Conservation (phyloP, 2,113 vertebrate species). For the Ailurus styani region DNA sequence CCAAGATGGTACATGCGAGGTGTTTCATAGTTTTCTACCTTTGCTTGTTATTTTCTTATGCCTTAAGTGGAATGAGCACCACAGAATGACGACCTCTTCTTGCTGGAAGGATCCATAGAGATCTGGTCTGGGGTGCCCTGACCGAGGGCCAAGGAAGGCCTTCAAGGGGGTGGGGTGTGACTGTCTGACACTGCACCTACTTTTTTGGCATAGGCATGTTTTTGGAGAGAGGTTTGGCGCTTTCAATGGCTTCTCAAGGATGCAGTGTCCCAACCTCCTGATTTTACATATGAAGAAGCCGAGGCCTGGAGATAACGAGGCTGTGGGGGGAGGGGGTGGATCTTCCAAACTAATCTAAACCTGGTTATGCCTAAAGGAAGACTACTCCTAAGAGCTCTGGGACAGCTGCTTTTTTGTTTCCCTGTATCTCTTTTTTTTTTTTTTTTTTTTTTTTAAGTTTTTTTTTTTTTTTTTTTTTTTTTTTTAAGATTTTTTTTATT, state of each 20-base stretch:
- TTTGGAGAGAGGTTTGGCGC: not conserved
- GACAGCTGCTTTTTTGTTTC: not conserved
- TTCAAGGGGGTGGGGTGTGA: not conserved
- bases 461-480: too few species aligned
- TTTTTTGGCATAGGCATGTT: not conserved
- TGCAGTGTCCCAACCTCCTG: not conserved
- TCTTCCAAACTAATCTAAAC: not conserved
- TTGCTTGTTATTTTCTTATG: not conserved
- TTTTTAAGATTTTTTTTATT: too few species aligned
- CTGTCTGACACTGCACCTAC: not conserved
- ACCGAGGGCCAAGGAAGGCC: not conserved
- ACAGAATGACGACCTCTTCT: not conserved
- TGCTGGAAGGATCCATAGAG: not conserved
- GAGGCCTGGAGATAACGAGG: not conserved
- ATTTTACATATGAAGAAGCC: not conserved
- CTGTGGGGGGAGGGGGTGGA: too few species aligned
- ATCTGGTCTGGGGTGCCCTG: not conserved
- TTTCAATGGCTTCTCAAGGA: not conserved
- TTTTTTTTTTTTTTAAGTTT: too few species aligned
- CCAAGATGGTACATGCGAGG: not conserved
- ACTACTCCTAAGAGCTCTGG: not conserved
- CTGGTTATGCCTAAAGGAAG: not conserved
- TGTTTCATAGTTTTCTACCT: not conserved
- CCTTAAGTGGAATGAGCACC: not conserved
- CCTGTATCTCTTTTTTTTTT: not conserved